Evolutionary conservation across 2,797 vertebrate species (phyloP).

Genomic region (Crenichthys baileyi): DNA sequence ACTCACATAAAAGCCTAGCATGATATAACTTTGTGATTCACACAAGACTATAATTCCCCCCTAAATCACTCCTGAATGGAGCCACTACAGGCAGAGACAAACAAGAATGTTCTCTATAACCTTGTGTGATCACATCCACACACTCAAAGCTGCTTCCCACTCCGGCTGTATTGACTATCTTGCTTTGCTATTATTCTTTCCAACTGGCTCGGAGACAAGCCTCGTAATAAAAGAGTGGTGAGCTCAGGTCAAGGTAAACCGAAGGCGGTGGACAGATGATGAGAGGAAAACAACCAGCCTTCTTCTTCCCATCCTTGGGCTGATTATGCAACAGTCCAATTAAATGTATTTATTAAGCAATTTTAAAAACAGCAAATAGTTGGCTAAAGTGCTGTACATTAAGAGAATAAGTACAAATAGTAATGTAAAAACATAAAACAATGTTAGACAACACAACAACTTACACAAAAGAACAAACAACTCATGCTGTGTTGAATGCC

Average conservation of each 20-base stretch:
- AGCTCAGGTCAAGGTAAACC: constrained; percentile 61
- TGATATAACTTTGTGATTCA: constrained; percentile 32
- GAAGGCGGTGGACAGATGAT: constrained; percentile 29
- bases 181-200: constrained; percentile 53
- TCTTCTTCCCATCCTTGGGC: constrained; percentile 2
- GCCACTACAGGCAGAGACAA: constrained; percentile 30
- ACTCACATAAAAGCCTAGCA: not conserved
- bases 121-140: constrained; percentile 22
- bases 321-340: not conserved
- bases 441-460: too few species aligned
- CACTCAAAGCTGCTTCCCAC: not conserved
- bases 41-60: constrained; percentile 2
- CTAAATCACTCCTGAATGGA: constrained; percentile 48
- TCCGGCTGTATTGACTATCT: constrained; percentile 39
- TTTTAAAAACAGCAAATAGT: too few species aligned
- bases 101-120: constrained; percentile 37
- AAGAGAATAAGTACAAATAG: too few species aligned
- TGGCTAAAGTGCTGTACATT: too few species aligned
- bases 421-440: too few species aligned
- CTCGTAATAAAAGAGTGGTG: constrained; percentile 41
- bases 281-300: constrained; percentile 41
- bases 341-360: too few species aligned
- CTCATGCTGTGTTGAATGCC: too few species aligned
- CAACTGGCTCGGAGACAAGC: constrained; percentile 42
- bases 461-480: too few species aligned